Evolutionary conservation across 2,113 vertebrate species (phyloP).

Genomic region (Odontesthes bonariensis): DNA sequence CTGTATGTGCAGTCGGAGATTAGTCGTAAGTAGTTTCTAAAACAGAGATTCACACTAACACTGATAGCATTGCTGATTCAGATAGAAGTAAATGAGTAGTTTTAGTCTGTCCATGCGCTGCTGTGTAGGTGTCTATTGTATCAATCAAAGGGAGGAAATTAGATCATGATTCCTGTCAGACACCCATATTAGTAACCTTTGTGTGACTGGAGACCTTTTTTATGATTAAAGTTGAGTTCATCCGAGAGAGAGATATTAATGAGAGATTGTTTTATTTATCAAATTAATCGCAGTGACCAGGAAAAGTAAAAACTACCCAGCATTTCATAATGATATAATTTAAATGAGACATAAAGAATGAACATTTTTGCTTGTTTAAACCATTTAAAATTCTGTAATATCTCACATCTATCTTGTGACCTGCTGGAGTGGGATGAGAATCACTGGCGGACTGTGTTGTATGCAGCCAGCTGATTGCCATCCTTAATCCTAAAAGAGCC

Average conservation of each 20-base stretch:
- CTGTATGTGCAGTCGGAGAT: slow-evolving; percentile 30
- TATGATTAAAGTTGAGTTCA: neutral
- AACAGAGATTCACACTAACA: neutral
- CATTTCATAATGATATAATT: too few species aligned
- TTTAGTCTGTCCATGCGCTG: slow-evolving; percentile 18
- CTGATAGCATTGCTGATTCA: slow-evolving; percentile 20
- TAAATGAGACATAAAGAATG: too few species aligned
- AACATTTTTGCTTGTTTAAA: too few species aligned
- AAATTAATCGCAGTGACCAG: too few species aligned
- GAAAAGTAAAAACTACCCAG: too few species aligned
- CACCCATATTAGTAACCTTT: slow-evolving; percentile 33
- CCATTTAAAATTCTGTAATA: too few species aligned
- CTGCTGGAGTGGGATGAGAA: too few species aligned
- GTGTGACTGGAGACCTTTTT: slow-evolving; percentile 4
- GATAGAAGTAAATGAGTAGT: neutral
- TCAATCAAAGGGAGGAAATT: slow-evolving; percentile 30
- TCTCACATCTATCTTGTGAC: too few species aligned
- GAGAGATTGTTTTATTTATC: neutral
- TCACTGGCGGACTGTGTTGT: too few species aligned
- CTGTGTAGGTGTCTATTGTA: slow-evolving; percentile 9
- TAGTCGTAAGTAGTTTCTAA: slow-evolving; percentile 8
- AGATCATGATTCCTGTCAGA: slow-evolving; percentile 30
- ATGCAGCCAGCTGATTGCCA: too few species aligned
- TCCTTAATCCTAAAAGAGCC: too few species aligned
- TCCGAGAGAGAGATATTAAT: too few species aligned